Conservation (phyloP, 1,140 invertebrate genomes). For the Hylyphantes graminicola region DNA sequence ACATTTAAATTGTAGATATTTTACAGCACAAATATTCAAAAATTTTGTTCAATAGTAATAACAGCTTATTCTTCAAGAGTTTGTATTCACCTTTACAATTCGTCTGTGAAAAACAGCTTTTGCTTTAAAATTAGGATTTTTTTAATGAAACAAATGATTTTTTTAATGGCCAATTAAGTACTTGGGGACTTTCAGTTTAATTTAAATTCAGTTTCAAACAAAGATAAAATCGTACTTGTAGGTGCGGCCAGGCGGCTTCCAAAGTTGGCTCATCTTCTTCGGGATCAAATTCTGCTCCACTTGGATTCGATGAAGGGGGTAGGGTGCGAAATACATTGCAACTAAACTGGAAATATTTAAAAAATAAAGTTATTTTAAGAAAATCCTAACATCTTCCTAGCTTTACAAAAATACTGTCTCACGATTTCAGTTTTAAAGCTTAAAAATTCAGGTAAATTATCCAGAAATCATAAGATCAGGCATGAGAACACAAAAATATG, state of each 20-base stretch:
- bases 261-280: slow-evolving; percentile 99
- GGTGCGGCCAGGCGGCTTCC: slow-evolving; percentile 99
- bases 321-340: slow-evolving; percentile 92
- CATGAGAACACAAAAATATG: too few species aligned
- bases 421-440: too few species aligned
- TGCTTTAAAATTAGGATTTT: too few species aligned
- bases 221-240: slow-evolving; percentile 77
- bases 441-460: too few species aligned
- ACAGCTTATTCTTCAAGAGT: not conserved
- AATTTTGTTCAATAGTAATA: not conserved
- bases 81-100: too few species aligned
- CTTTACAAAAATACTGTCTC: too few species aligned
- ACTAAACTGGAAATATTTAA: slow-evolving; percentile 62
- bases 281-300: slow-evolving; percentile 91
- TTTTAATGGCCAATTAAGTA: too few species aligned
- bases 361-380: slow-evolving; percentile 19
- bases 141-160: too few species aligned
- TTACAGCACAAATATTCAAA: not conserved
- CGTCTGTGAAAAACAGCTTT: too few species aligned
- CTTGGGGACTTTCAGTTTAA: too few species aligned
- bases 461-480: too few species aligned
- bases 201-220: not conserved
- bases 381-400: too few species aligned
- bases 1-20: not conserved
- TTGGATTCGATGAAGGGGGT: slow-evolving; percentile 94